A percentile compares a stretch with the other conserved stretches of the same genome.
Evolutionary conservation across 2,113 vertebrate genomes (phyloP).

Genomic region (Lichenostomus cassidix): DNA sequence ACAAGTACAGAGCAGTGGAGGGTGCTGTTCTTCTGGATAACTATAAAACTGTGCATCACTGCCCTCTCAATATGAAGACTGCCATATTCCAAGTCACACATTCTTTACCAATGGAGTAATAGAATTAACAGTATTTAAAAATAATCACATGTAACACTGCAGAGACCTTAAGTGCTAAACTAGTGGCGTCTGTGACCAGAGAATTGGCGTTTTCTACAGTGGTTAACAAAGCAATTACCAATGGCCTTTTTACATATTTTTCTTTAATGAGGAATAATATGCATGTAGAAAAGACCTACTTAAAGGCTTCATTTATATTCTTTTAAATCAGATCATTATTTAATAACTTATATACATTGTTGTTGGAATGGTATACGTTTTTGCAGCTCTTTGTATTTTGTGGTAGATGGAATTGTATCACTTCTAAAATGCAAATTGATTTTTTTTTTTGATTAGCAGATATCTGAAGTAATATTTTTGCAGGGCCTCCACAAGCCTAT

Average conservation of each 20-base stretch:
- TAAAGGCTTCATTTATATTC: conserved; percentile 87
- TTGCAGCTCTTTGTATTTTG: conserved; percentile 83
- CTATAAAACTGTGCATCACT: conserved; percentile 77
- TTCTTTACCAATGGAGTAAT: conserved; percentile 81
- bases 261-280: conserved; percentile 82
- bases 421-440: conserved; percentile 74
- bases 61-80: conserved; percentile 79
- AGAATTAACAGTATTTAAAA: conserved; percentile 85
- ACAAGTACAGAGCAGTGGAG: conserved; percentile 83
- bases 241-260: conserved; percentile 85
- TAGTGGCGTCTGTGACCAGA: conserved; percentile 83
- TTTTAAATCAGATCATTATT: conserved; percentile 89
- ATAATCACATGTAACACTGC: conserved; percentile 80
- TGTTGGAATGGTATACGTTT: conserved; percentile 83
- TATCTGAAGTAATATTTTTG: conserved; percentile 81
- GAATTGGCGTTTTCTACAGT: conserved; percentile 85
- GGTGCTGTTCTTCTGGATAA: conserved; percentile 95
- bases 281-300: conserved; percentile 89
- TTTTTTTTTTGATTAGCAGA: conserved; percentile 76
- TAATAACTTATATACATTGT: conserved; percentile 89
- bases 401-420: conserved; percentile 80
- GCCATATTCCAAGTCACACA: conserved; percentile 80
- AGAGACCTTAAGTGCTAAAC: conserved; percentile 85
- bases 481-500: conserved; percentile 78
- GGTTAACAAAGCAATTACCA: conserved; percentile 85